Percentiles rank a stretch among this genome's conserved stretches.
phyloP scores from a whole-genome alignment of 2,797 vertebrate species.

The Sebastes nivosus region DNA sequence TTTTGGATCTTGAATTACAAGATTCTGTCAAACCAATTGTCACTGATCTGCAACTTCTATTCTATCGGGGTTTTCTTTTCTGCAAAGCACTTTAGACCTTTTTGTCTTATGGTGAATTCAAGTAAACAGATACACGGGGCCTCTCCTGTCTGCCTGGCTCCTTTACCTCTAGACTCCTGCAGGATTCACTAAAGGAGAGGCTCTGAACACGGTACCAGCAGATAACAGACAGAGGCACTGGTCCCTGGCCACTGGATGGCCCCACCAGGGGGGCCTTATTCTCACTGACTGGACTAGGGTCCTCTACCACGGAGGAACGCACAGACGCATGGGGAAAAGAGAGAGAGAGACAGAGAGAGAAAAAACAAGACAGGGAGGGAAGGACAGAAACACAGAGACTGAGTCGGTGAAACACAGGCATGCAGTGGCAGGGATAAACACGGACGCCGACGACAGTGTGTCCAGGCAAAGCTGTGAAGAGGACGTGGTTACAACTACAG shows the following conservation, averaged over 20 bases:
- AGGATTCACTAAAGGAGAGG: conserved; percentile 90
- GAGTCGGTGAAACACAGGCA: conserved; percentile 79
- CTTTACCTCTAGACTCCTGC: conserved; percentile 89
- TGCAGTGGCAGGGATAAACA: conserved; percentile 74
- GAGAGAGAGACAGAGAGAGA: conserved; percentile 60
- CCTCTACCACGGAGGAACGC: conserved; percentile 83
- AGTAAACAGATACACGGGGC: conserved; percentile 39
- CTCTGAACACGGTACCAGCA: conserved; percentile 90
- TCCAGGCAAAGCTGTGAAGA: conserved; percentile 80
- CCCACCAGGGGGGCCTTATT: conserved; percentile 83
- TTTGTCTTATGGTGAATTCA: conserved; percentile 4
- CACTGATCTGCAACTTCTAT: background rate
- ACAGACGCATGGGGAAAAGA: conserved; percentile 70
- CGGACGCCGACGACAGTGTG: conserved; percentile 54
- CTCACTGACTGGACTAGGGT: conserved; percentile 86
- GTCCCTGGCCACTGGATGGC: conserved; percentile 86
- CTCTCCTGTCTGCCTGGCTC: conserved; percentile 74
- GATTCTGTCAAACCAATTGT: background rate
- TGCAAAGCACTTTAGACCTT: background rate
- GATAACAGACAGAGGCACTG: conserved; percentile 87
- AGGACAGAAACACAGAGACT: conserved; percentile 81
- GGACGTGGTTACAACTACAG: conserved; percentile 68
- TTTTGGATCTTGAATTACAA: background rate
- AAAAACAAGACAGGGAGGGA: conserved; percentile 64
- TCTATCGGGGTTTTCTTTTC: background rate